Percentiles rank a stretch among this genome's conserved stretches.
phyloP scores from a whole-genome alignment of 2,797 vertebrate genomes.

The Clarias platycephalus region DNA sequence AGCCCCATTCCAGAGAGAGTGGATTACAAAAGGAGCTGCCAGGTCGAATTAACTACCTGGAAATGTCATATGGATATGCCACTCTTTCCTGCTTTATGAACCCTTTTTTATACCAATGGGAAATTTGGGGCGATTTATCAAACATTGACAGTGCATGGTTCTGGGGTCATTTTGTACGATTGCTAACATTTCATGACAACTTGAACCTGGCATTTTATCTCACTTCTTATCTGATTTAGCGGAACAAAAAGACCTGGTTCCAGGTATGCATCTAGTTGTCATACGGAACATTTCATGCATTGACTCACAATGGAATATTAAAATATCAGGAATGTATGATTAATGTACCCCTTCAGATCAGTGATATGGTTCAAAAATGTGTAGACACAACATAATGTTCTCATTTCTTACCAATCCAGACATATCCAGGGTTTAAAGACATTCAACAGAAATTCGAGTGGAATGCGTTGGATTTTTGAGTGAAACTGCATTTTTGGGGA shows the following conservation, averaged over 20 bases:
- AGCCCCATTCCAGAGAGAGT: background rate
- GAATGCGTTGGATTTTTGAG: background rate
- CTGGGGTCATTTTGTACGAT: background rate
- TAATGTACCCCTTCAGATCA: background rate
- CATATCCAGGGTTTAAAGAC: background rate
- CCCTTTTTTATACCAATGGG: background rate
- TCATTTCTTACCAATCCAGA: background rate
- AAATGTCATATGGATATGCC: background rate
- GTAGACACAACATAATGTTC: background rate
- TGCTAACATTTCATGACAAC: background rate
- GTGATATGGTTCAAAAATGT: background rate
- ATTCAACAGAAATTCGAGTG: background rate
- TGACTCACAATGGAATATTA: background rate
- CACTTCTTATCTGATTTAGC: background rate
- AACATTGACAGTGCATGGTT: background rate
- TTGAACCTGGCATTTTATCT: background rate
- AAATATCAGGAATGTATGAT: background rate
- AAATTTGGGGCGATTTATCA: background rate
- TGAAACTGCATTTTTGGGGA: background rate
- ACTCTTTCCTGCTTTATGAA: conserved; percentile 13
- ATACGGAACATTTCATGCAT: background rate
- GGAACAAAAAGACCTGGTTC: background rate
- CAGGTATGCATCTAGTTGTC: background rate
- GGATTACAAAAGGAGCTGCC: conserved; percentile 12
- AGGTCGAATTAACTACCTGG: conserved; percentile 14